These are phyloP conservation scores for Champsocephalus esox DNA, from an alignment of 2,797 vertebrate species.

Conservation along the genomic window DNA sequence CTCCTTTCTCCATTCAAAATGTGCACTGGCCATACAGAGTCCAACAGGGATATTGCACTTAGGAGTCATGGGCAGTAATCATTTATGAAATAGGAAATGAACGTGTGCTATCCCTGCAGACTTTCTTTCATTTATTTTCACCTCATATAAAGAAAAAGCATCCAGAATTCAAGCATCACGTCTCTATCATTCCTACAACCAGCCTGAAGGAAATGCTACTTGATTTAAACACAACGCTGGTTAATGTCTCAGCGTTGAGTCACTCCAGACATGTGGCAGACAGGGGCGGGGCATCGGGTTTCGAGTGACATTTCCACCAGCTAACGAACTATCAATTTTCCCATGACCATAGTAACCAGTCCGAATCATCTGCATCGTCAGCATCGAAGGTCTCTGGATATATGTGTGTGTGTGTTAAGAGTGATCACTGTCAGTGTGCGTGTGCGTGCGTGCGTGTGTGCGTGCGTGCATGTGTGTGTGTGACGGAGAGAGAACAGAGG, in stretches of 20 bases:
- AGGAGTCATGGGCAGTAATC: neutral
- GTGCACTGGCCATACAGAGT: constrained; percentile 6
- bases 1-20: constrained; percentile 25
- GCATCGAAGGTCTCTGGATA: constrained; percentile 14
- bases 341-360: constrained; percentile 54
- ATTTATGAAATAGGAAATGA: constrained; percentile 21
- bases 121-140: neutral
- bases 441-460: constrained; percentile 18
- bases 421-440: constrained; percentile 51
- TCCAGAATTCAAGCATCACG: neutral
- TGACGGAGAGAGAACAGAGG: neutral
- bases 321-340: constrained; percentile 17
- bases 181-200: neutral
- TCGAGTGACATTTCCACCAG: constrained; percentile 17
- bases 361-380: constrained; percentile 47
- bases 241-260: neutral
- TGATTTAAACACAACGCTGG: neutral
- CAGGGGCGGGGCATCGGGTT: constrained; percentile 5
- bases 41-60: neutral
- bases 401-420: constrained; percentile 4
- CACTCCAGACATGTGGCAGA: constrained; percentile 3
- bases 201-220: constrained; percentile 13
- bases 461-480: neutral
- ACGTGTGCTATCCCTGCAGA: neutral
- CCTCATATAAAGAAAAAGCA: neutral